Base-by-base conservation (phyloP, 2,113 vertebrate genomes). In the Rhinopithecus roxellana region DNA sequence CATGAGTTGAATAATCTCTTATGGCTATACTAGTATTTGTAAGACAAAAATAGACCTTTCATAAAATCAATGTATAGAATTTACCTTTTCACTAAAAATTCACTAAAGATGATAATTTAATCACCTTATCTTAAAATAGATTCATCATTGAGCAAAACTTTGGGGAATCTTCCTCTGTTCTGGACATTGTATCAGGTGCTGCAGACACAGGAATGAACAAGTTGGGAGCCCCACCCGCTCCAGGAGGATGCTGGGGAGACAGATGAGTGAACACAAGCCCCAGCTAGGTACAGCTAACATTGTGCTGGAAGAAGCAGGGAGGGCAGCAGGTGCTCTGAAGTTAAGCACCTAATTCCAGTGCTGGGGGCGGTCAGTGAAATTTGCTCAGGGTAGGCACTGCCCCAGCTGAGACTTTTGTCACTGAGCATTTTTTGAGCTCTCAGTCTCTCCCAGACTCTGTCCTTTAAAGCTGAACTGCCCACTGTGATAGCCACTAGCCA, bases 21-120 rank as follows among this genome's bases (percentile, higher is more conserved):
- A 55, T 35, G 38, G 86, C 12, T 45, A 77, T 0, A 86, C 20
- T 38, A 72, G 8, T 86, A 70, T 85, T 91, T 91, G 32, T 45
- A 77, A 90, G 85, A 72, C 25, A 55, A 93, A 35, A 6, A 45
- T 79, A 69, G 69, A 86, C 2, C 35, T 93, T 78, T 59, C 27
- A 69, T 87, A 61, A 89, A 77, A 72, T 64, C 50, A 55, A 83
- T 55, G 16, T 80, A 52, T 52, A 88, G 92, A 89, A 90, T 78
- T 69, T 70, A 70, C 22, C 9, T 70, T 88, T 96, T 64, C 38
- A 55, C 3, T 81, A 48, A 75, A 88, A 67, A 13, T 57, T 75
- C 18, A 38, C 14, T 48, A 40, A 90, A 35, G 11, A 43, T 48
- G 35, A 30, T 79, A 95, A 78, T 92, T 25, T 57, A 64, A 69